Evolutionary conservation across 1,140 invertebrate species (phyloP), one percentile per base, ranked within the genome.

Genomic region (Yoshiicerus persimilis): DNA sequence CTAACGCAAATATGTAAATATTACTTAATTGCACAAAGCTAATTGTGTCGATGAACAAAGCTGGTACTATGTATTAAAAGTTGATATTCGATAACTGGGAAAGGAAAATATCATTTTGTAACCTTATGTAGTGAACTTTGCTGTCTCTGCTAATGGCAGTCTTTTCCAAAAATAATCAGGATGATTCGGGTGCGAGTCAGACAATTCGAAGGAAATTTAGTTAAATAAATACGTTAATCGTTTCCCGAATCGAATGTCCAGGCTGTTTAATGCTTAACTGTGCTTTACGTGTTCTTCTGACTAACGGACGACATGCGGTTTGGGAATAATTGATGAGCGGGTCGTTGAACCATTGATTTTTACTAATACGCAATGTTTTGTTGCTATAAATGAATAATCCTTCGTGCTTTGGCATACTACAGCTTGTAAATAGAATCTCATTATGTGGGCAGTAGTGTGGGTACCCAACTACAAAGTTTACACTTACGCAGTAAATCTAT

Each of bases 391-490:
- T 70, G 30, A 70, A 70, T 70, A 30, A 70, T 70, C 66, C 27
- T 70, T 32, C 66, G 16, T 83, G 13, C 75, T 38, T 77, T 77
- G 66, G 39, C 90, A 94, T 0, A 56, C 16, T 56, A n/a, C n/a
- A 16, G 47, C 34, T 13, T 39, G 34, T 25, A 34, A 86, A 25
- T 41, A 86, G 4, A 41, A 47, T 34, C 1, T 86, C 41, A 56
- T 47, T 86, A 47, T 56, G 11, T 47, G 16, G 47, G 47, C n/a
- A 56, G 47, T 56, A 6, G 47, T n/a, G 47, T 56, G 47, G 47
- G 2, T n/a, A 56, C 47, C 47, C 41, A 16, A 56, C 20, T n/a
- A 56, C 47, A 56, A 56, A 56, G 47, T 56, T n/a, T 1, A n/a
- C n/a, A n/a, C n/a, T n/a, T n/a, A n/a, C n/a, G n/a, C n/a, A n/a